phyloP scores from a whole-genome alignment of 1,140 invertebrate genomes.

The Habropoda laboriosa region DNA sequence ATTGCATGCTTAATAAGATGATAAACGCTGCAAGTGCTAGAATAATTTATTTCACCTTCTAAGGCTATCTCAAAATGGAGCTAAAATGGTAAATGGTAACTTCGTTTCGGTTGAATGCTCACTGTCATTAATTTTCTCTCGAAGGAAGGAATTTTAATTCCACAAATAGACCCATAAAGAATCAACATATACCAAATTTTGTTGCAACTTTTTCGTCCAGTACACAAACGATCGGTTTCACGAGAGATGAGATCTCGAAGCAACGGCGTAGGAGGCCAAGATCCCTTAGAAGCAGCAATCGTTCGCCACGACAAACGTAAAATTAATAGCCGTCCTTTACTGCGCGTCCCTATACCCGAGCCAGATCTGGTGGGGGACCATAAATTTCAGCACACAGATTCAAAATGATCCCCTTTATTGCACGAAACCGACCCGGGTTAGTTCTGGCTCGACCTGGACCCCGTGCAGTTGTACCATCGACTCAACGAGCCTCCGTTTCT shows the following conservation, averaged over 20 bases:
- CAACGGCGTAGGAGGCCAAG: not conserved
- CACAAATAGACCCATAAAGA: no score
- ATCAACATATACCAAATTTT: no score
- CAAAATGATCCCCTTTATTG: conserved; percentile 81
- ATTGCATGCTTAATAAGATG: no score
- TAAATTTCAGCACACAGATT: conserved; percentile 82
- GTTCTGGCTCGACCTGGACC: conserved; percentile 69
- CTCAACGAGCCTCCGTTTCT: conserved; percentile 15
- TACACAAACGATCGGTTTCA: no score
- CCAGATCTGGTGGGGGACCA: conserved; percentile 70
- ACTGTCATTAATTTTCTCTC: no score
- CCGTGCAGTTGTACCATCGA: conserved; percentile 62
- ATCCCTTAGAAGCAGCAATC: not conserved
- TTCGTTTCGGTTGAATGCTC: no score
- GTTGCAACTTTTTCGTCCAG: no score
- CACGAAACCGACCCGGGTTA: conserved; percentile 73
- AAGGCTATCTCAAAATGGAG: no score
- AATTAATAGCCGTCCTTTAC: conserved; percentile 74
- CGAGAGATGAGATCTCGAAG: not conserved
- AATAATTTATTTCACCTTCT: no score
- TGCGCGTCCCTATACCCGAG: conserved; percentile 58
- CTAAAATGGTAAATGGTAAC: no score
- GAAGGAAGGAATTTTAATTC: no score
- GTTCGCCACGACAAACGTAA: conserved; percentile 62
- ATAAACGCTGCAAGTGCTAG: no score